These are phyloP conservation scores for Drosophila nasuta DNA, from an alignment of 1,140 invertebrate genomes.

Conservation along the genomic window DNA sequence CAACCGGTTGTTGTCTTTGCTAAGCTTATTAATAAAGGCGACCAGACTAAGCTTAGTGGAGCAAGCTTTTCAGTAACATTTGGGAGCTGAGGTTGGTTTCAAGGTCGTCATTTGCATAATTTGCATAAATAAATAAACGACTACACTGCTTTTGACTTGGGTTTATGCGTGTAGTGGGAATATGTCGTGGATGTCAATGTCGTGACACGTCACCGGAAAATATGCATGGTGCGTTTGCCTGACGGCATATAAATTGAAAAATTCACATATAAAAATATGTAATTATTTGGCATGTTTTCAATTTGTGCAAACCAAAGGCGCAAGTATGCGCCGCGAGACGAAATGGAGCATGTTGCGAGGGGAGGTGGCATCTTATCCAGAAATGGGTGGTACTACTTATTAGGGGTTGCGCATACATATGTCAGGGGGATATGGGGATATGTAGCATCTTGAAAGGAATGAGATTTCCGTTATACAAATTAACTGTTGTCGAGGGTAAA, in stretches of 20 bases:
- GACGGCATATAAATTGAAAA: conserved; percentile 83
- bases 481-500: conserved; percentile 36
- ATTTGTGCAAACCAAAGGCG: conserved; percentile 64
- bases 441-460: conserved; percentile 38
- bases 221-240: conserved; percentile 72
- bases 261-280: conserved; percentile 79
- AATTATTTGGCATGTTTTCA: conserved; percentile 80
- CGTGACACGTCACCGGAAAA: conserved; percentile 50
- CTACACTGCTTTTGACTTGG: conserved; percentile 32
- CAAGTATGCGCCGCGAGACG: background rate
- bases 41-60: background rate
- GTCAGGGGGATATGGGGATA: background rate
- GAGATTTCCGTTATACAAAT: conserved; percentile 73
- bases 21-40: background rate
- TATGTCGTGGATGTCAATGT: conserved; percentile 62
- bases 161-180: conserved; percentile 42
- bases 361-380: background rate
- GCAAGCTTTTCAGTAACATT: conserved; percentile 9
- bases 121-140: conserved; percentile 47
- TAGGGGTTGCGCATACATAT: conserved; percentile 12
- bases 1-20: background rate
- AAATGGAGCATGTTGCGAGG: background rate
- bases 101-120: conserved; percentile 48
- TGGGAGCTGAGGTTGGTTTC: conserved; percentile 15
- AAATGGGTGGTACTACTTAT: conserved; percentile 20